These are phyloP conservation scores for Chaetodon trifasciatus DNA, from an alignment of 2,797 vertebrate genomes.

Conservation along the genomic window DNA sequence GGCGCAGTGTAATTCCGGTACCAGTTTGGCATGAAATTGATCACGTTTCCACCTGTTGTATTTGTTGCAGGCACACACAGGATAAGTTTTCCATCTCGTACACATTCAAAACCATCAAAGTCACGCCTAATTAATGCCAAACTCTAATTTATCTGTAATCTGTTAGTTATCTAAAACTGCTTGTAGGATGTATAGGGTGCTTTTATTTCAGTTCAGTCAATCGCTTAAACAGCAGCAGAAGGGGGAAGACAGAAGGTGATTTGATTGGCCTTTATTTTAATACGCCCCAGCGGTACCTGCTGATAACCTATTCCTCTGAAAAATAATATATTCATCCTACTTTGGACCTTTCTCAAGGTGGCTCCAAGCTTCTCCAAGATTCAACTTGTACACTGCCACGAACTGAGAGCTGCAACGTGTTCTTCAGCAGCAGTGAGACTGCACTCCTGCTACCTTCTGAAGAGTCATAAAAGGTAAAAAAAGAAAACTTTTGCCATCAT, in stretches of 20 bases:
- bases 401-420: constrained; percentile 26
- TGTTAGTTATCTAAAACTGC: not conserved
- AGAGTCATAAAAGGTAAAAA: constrained; percentile 41
- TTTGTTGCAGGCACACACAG: constrained; percentile 17
- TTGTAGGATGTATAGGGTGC: not conserved
- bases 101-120: constrained; percentile 21
- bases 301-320: not conserved
- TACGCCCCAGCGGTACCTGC: not conserved
- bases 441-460: constrained; percentile 45
- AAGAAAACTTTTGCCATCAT: constrained; percentile 40
- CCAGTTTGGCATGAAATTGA: constrained; percentile 51
- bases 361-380: constrained; percentile 10
- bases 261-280: constrained; percentile 19
- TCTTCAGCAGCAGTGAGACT: constrained; percentile 35
- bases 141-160: not conserved
- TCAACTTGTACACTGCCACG: not conserved
- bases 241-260: not conserved
- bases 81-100: not conserved
- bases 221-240: not conserved
- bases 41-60: constrained; percentile 48
- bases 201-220: not conserved
- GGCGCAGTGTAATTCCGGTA: constrained; percentile 42
- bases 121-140: not conserved
- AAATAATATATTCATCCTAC: constrained; percentile 24
- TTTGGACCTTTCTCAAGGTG: constrained; percentile 7